Conservation (phyloP, 2,888 invertebrate species). For the Coleophora deauratella region DNA sequence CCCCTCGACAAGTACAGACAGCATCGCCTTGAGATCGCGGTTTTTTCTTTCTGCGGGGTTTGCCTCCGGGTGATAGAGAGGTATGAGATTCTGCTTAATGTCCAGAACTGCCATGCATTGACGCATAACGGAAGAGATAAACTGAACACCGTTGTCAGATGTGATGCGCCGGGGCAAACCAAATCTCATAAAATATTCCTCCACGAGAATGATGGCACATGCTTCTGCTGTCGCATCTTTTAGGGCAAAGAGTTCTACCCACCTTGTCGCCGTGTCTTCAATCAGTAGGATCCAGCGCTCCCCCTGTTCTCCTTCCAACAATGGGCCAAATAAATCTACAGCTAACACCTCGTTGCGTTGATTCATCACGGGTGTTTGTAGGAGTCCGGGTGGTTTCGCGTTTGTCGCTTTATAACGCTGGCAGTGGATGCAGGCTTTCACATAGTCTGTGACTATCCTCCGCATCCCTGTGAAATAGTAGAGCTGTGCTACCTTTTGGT, state of each 20-base stretch:
- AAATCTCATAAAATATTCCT: slow-evolving; percentile 2
- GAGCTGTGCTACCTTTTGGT: slow-evolving; percentile 1
- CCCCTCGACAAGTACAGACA: slow-evolving; percentile 1
- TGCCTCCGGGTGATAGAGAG: slow-evolving; percentile 6
- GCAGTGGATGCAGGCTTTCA: slow-evolving; percentile 9
- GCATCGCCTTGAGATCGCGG: slow-evolving; percentile 5
- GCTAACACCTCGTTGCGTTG: neutral
- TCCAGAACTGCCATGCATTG: slow-evolving; percentile 5
- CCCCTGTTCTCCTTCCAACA: slow-evolving; percentile 15
- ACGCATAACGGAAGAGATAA: slow-evolving; percentile 8
- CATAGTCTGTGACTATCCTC: slow-evolving; percentile 15
- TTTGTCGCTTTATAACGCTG: slow-evolving; percentile 15
- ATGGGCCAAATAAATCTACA: slow-evolving; percentile 17
- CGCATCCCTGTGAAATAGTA: slow-evolving; percentile 13
- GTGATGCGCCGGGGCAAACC: slow-evolving; percentile 1
- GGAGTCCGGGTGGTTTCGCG: slow-evolving; percentile 8
- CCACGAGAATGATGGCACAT: slow-evolving; percentile 7
- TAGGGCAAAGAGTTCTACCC: slow-evolving; percentile 24
- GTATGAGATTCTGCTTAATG: slow-evolving; percentile 3
- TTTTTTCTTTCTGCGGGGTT: slow-evolving; percentile 7
- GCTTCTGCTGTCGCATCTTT: slow-evolving; percentile 16
- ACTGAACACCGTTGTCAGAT: slow-evolving; percentile 5
- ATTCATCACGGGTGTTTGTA: neutral
- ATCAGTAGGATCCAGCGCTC: slow-evolving; percentile 22
- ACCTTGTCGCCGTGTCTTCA: slow-evolving; percentile 18